These are phyloP conservation scores for Alaudala cheleensis DNA, from an alignment of 2,113 vertebrate genomes.

Conservation along the genomic window DNA sequence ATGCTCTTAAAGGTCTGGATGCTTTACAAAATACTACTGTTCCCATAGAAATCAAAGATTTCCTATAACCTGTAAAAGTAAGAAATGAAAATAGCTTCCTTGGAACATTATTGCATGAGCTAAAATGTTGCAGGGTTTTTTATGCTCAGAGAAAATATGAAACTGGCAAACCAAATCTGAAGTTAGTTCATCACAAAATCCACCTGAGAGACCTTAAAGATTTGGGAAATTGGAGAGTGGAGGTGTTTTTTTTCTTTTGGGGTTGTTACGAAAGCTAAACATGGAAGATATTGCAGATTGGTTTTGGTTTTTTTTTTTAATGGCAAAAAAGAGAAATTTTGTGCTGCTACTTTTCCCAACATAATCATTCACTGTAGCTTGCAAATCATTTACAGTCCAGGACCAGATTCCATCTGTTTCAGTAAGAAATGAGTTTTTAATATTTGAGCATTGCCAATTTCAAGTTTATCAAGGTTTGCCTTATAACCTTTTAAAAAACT, in stretches of 20 bases:
- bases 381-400: neutral
- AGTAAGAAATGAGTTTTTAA: neutral
- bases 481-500: neutral
- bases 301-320: neutral
- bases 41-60: conserved; percentile 42
- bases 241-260: neutral
- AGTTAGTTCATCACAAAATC: neutral
- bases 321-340: neutral
- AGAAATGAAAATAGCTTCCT: conserved; percentile 25
- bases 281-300: neutral
- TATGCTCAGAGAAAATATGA: neutral
- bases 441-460: neutral
- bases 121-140: neutral
- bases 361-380: neutral
- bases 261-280: neutral
- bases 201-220: neutral
- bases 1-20: neutral
- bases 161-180: neutral
- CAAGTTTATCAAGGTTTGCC: conserved; percentile 14
- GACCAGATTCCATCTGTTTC: neutral
- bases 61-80: conserved; percentile 14
- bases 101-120: neutral
- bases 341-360: neutral
- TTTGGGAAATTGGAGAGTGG: neutral
- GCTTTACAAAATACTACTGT: conserved; percentile 10